Evolutionary conservation across 2,113 vertebrate species (phyloP).

Genomic region (Lampris incognitus): DNA sequence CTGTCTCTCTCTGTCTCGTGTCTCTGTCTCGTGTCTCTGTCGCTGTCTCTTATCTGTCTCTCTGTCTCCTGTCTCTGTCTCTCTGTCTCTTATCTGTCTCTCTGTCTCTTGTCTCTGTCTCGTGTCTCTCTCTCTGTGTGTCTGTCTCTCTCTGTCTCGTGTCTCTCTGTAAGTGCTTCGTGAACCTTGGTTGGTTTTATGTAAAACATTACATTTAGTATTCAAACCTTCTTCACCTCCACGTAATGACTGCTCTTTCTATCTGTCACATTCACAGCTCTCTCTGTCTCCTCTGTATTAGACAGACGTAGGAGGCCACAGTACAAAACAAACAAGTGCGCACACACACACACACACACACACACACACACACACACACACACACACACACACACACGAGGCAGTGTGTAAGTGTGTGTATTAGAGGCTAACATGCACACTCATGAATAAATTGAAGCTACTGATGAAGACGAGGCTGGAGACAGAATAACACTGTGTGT

Average conservation of each 20-base stretch:
- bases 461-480: conserved; percentile 23
- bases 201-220: conserved; percentile 15
- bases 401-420: background rate
- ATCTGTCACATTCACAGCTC: conserved; percentile 8
- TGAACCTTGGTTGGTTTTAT: conserved; percentile 4
- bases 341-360: background rate
- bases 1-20: conserved; percentile 4
- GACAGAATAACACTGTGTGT: background rate
- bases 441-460: conserved; percentile 23
- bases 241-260: conserved; percentile 11
- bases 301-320: background rate
- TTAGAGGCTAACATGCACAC: background rate
- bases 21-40: too few species aligned
- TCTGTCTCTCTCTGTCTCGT: background rate
- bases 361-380: background rate
- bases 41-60: too few species aligned
- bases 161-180: background rate
- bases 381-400: background rate
- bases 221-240: background rate
- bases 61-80: too few species aligned
- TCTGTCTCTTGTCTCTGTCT: too few species aligned
- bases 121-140: too few species aligned
- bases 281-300: background rate
- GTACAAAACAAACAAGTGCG: background rate
- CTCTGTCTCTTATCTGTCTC: too few species aligned